Conservation (phyloP, 1,140 invertebrate species). For the Drosophila malerkotliana region DNA sequence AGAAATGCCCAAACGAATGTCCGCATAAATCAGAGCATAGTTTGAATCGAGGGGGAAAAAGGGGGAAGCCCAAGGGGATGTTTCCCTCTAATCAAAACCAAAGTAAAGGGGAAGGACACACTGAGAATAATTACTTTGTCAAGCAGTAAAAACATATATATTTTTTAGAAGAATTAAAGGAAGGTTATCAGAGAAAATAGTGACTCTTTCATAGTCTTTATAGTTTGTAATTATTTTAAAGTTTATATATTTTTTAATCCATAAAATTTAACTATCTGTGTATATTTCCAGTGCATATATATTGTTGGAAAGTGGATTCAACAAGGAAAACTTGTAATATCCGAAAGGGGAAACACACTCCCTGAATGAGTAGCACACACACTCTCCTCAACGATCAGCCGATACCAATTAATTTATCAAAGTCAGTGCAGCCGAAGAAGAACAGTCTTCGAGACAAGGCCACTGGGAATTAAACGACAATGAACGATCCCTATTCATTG, state of each 20-base stretch:
- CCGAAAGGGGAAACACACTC: slow-evolving; percentile 25
- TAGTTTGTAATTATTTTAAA: no score
- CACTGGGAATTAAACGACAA: slow-evolving; percentile 74
- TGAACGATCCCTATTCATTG: slow-evolving; percentile 59
- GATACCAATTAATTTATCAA: slow-evolving; percentile 77
- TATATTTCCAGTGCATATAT: slow-evolving; percentile 16
- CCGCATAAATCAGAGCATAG: slow-evolving; percentile 68
- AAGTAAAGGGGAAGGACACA: slow-evolving; percentile 35
- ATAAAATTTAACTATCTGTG: not conserved
- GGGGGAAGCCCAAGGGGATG: slow-evolving; percentile 66
- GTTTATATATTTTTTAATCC: not conserved
- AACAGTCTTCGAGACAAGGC: slow-evolving; percentile 50
- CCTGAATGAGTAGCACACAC: slow-evolving; percentile 1
- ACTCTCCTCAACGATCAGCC: slow-evolving; percentile 44
- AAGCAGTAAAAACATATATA: not conserved
- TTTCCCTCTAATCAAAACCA: slow-evolving; percentile 72
- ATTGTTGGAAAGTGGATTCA: not conserved
- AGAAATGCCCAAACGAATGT: slow-evolving; percentile 64
- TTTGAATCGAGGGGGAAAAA: slow-evolving; percentile 55
- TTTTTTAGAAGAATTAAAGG: not conserved
- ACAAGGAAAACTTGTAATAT: slow-evolving; percentile 11
- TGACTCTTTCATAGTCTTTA: no score
- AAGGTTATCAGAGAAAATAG: not conserved
- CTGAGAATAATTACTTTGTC: not conserved
- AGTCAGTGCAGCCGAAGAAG: slow-evolving; percentile 51